Base-by-base conservation (phyloP, 64 coral and sea anemone species). In the Stichodactyla helianthus region DNA sequence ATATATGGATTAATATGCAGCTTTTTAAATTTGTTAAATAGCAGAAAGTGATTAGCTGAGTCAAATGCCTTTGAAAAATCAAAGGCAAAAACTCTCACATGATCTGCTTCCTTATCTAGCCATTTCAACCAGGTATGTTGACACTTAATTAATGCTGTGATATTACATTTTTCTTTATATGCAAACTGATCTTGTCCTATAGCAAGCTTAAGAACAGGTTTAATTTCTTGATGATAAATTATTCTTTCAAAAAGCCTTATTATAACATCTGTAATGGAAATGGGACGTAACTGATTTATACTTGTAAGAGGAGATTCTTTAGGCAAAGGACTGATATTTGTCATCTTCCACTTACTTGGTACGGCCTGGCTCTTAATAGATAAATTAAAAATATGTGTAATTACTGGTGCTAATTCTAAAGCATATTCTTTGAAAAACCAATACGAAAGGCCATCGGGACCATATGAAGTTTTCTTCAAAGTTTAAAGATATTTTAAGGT, bases 241-340 rank as follows among this genome's bases (percentile, higher is more conserved):
- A 87, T 63, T 15, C 71, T 65, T 87, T 87, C 86, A 28, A 87
- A 87, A 79, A 77, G 23, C 55, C 86, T 87, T 70, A 87, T 87
- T 87, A 87, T 87, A 17, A 87, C 74, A 79, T 87, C 74, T 59
- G 70, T 87, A 5, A 78, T 44, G 17, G 51, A 78, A 77, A 79
- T 87, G 27, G 71, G 70, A 35, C 86, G 86, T 54, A 87, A 88
- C 71, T 88, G 53, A 78, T 71, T 88, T 50, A 68, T 77, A 79
- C 77, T 52, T 35, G 71, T 78, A 26, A 88, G 55, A 50, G 71
- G 71, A 57, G 86, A 59, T 77, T 88, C 86, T 79, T 88, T 79
- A 62, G 74, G 74, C 71, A 88, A 79, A 54, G 86, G 86, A 58
- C 55, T 88, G n/a, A 88, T 81, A 74, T 88, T 77, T 26, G 86